Evolutionary conservation across 2,888 invertebrate species (phyloP).

Genomic region (Drosophila seclusa): DNA sequence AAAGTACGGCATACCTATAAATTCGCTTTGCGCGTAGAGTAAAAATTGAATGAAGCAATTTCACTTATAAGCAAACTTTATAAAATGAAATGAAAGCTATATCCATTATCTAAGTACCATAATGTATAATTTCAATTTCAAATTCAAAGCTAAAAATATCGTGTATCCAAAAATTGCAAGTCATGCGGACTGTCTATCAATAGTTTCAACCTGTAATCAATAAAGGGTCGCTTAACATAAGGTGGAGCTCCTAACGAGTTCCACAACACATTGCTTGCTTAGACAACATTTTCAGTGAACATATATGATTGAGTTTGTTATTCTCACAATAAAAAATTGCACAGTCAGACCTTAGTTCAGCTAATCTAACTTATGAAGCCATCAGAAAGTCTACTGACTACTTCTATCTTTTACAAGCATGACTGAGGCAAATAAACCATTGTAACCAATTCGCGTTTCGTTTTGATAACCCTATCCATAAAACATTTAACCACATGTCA

Average conservation of each 20-base stretch:
- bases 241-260: constrained; percentile 8
- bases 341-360: constrained; percentile 52
- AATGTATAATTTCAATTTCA: background rate
- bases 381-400: constrained; percentile 53
- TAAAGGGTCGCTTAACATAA: background rate
- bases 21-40: background rate
- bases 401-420: constrained; percentile 41
- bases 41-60: background rate
- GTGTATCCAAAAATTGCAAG: constrained; percentile 26
- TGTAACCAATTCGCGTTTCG: constrained; percentile 27
- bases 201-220: background rate
- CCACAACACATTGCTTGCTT: constrained; percentile 9
- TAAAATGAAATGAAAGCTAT: background rate
- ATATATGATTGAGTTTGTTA: background rate
- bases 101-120: background rate
- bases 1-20: background rate
- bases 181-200: constrained; percentile 45
- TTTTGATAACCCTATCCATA: constrained; percentile 39
- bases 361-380: constrained; percentile 58
- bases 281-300: constrained; percentile 26
- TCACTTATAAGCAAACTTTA: background rate
- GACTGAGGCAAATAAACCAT: constrained; percentile 57
- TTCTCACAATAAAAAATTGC: constrained; percentile 33
- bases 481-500: constrained; percentile 62
- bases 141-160: background rate